phyloP scores from a whole-genome alignment of 1,140 invertebrate species.

The Diplogasteroides magnus region DNA sequence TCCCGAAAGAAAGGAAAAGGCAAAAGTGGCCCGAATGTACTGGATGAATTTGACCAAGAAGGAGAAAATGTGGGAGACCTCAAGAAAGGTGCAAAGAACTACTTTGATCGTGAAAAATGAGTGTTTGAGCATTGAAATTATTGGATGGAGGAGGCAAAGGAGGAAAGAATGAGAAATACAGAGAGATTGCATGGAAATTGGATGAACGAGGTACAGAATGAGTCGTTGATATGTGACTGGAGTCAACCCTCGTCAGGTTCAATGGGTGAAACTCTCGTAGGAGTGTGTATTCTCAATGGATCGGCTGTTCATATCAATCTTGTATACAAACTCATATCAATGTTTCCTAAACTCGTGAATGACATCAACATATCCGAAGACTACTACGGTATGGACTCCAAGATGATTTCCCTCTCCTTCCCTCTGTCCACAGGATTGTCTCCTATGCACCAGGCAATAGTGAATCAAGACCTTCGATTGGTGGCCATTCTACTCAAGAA shows the following conservation, averaged over 20 bases:
- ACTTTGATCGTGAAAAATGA: background rate
- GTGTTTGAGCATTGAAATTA: conserved; percentile 28
- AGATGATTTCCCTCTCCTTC: background rate
- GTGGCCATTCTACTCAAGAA: conserved; percentile 88
- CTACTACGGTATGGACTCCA: conserved; percentile 9
- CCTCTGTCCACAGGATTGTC: conserved; percentile 40
- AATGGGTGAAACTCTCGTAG: conserved; percentile 17
- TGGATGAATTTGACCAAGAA: conserved; percentile 34
- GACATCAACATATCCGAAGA: conserved; percentile 21
- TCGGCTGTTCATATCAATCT: conserved; percentile 10
- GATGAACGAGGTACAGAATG: conserved; percentile 22
- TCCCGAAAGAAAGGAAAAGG: conserved; percentile 34
- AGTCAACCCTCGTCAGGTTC: conserved; percentile 7
- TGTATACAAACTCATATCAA: conserved; percentile 1
- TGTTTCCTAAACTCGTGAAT: conserved; percentile 19
- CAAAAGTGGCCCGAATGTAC: conserved; percentile 33
- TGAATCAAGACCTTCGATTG: conserved; percentile 95
- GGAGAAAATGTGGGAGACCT: conserved; percentile 28
- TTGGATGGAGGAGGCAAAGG: conserved; percentile 30
- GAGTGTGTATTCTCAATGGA: conserved; percentile 14
- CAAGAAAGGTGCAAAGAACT: conserved; percentile 22
- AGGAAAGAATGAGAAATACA: conserved; percentile 25
- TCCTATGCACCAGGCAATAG: conserved; percentile 85
- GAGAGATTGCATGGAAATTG: conserved; percentile 27
- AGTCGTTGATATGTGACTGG: background rate